phyloP scores from a whole-genome alignment of 2,113 vertebrate genomes.

The Thalassoma bifasciatum region DNA sequence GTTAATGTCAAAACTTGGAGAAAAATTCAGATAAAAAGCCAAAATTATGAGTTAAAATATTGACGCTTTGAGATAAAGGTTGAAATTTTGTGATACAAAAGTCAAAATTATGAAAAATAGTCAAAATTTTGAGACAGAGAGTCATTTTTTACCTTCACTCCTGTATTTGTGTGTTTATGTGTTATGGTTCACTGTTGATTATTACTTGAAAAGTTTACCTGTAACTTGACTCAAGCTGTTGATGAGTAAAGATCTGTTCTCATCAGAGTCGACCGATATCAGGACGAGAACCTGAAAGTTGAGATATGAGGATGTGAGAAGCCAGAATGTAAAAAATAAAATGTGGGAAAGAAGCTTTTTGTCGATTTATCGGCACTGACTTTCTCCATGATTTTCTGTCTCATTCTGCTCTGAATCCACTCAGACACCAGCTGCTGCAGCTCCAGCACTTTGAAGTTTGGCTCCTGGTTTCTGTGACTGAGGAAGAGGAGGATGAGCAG shows the following conservation, averaged over 20 bases:
- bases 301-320: too few relatives aligned
- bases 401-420: constrained; percentile 75
- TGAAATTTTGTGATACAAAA: too few relatives aligned
- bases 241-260: constrained; percentile 78
- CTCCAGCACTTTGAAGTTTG: constrained; percentile 84
- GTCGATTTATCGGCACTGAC: constrained; percentile 47
- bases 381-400: constrained; percentile 55
- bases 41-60: too few relatives aligned
- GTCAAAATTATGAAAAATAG: too few relatives aligned
- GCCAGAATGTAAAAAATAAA: too few relatives aligned
- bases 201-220: constrained; percentile 77
- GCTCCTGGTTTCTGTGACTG: constrained; percentile 82
- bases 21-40: too few relatives aligned
- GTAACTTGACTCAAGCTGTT: constrained; percentile 78
- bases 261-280: constrained; percentile 64
- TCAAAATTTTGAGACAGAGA: too few relatives aligned
- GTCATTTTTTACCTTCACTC: too few relatives aligned
- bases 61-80: too few relatives aligned
- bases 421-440: constrained; percentile 81
- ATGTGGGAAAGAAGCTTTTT: not conserved
- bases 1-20: too few relatives aligned
- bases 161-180: too few relatives aligned
- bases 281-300: constrained; percentile 78
- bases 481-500: constrained; percentile 87
- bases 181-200: not conserved